Conservation (phyloP, 2,113 vertebrate species). For the Naja naja region DNA sequence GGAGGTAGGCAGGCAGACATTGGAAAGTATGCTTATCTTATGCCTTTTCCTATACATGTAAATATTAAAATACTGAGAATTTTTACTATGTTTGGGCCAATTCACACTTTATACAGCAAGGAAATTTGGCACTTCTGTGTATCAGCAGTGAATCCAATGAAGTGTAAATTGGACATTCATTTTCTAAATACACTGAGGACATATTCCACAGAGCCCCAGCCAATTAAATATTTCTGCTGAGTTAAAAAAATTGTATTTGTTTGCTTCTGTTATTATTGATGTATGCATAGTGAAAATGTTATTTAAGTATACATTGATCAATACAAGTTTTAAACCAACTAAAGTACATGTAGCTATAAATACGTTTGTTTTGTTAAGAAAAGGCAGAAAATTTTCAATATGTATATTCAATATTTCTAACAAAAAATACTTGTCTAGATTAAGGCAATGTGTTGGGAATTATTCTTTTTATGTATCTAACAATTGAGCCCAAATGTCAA, state of each 20-base stretch:
- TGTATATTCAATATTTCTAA: background rate
- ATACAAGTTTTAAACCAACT: background rate
- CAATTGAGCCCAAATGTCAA: background rate
- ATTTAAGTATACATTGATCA: background rate
- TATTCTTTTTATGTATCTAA: background rate
- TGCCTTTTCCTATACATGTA: background rate
- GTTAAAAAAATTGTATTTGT: background rate
- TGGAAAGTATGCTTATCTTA: background rate
- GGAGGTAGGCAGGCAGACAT: background rate
- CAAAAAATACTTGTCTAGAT: background rate
- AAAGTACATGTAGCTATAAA: background rate
- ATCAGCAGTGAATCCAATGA: background rate
- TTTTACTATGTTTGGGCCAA: background rate
- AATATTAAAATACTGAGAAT: background rate
- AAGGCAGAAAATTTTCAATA: background rate
- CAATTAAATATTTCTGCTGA: background rate
- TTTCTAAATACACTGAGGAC: background rate
- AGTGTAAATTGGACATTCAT: background rate
- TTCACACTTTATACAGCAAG: background rate
- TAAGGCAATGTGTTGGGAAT: background rate
- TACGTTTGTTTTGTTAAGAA: background rate
- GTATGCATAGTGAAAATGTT: background rate
- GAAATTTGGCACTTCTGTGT: background rate
- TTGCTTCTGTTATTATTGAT: background rate
- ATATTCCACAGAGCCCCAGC: background rate